Evolutionary conservation across 2,888 invertebrate genomes (phyloP).

Genomic region (Microdon myrmicae): DNA sequence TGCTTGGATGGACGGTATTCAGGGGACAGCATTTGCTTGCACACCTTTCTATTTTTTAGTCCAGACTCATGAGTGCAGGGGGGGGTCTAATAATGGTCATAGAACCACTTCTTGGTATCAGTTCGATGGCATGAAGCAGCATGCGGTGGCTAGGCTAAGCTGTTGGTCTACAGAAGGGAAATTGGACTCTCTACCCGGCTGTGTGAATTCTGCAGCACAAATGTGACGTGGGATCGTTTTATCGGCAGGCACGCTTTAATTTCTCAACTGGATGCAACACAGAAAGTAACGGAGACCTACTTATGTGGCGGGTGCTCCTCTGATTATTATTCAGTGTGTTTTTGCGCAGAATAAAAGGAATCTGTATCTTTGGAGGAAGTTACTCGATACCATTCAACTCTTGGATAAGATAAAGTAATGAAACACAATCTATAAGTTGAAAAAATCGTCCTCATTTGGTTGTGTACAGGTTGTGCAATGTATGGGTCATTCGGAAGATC

Average conservation of each 20-base stretch:
- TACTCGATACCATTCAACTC: no score
- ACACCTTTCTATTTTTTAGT: slow-evolving; percentile 47
- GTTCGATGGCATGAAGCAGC: slow-evolving; percentile 2
- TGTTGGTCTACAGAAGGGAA: slow-evolving; percentile 27
- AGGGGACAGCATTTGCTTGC: slow-evolving; percentile 31
- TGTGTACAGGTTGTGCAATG: no score
- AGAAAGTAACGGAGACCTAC: slow-evolving; percentile 31
- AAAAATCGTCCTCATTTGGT: no score
- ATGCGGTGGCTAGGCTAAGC: slow-evolving; percentile 18
- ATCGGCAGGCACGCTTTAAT: slow-evolving; percentile 21
- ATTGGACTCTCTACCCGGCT: slow-evolving; percentile 3
- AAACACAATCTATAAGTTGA: no score
- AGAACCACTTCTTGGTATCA: slow-evolving; percentile 32
- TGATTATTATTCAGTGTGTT: no score
- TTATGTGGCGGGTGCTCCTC: slow-evolving; percentile 13
- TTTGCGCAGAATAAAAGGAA: no score
- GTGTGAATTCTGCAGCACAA: slow-evolving; percentile 22
- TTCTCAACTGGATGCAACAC: slow-evolving; percentile 34
- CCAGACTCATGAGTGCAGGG: slow-evolving; percentile 4
- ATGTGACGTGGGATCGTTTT: slow-evolving; percentile 30
- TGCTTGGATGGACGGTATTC: slow-evolving; percentile 39
- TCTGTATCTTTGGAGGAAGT: no score
- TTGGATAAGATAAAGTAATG: no score
- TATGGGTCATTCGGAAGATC: no score
- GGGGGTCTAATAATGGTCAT: slow-evolving; percentile 19